Conservation (phyloP, 1,140 invertebrate genomes). For the Drosophila aff. region DNA sequence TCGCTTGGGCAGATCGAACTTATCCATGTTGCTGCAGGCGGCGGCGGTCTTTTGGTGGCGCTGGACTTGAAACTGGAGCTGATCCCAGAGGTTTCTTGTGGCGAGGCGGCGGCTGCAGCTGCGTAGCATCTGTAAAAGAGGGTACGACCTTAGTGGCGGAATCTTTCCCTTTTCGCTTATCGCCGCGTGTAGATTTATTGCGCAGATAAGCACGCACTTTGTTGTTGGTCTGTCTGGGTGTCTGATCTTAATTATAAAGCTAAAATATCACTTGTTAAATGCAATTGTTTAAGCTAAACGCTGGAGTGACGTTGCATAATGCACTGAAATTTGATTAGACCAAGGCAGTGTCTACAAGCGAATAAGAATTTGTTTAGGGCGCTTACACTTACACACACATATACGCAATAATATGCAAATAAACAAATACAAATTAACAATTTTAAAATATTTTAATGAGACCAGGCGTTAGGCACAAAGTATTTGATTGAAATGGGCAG, state of each 20-base stretch:
- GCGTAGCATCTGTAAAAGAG: slow-evolving; percentile 57
- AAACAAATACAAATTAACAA: slow-evolving; percentile 14
- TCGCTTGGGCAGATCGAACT: slow-evolving; percentile 87
- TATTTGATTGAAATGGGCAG: not conserved
- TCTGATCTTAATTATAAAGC: slow-evolving; percentile 1
- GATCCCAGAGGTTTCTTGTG: slow-evolving; percentile 2
- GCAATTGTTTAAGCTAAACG: slow-evolving; percentile 41
- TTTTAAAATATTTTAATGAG: slow-evolving; percentile 6
- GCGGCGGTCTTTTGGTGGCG: slow-evolving; percentile 24
- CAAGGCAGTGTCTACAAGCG: slow-evolving; percentile 31
- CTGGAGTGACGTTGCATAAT: slow-evolving; percentile 76
- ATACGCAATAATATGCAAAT: slow-evolving; percentile 11
- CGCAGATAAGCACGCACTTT: slow-evolving; percentile 46
- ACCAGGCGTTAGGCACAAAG: not conserved
- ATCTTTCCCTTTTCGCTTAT: slow-evolving; percentile 21
- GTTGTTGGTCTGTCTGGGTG: slow-evolving; percentile 6
- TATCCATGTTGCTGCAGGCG: slow-evolving; percentile 75
- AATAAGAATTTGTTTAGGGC: slow-evolving; percentile 52
- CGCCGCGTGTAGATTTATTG: slow-evolving; percentile 27
- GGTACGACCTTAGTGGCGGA: slow-evolving; percentile 7
- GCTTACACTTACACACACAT: slow-evolving; percentile 41
- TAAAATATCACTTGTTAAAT: slow-evolving; percentile 67
- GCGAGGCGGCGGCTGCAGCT: slow-evolving; percentile 36
- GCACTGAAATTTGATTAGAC: slow-evolving; percentile 50
- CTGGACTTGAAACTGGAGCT: slow-evolving; percentile 14